Conservation (phyloP, 2,888 invertebrate species). For the Drosophila robusta region DNA sequence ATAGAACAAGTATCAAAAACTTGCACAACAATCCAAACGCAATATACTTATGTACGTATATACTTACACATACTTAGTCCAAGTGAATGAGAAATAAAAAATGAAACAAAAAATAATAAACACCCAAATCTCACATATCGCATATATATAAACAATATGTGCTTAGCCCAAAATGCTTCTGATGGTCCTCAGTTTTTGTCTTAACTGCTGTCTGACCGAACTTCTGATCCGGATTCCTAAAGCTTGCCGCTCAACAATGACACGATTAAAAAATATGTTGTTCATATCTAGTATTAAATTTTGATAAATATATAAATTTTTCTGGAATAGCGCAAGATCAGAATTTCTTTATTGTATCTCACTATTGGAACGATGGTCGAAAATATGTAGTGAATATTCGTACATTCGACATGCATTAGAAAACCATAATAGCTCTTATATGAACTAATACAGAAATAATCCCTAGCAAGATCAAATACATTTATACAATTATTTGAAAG, state of each 20-base stretch:
- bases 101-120: constrained; percentile 11
- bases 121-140: constrained; percentile 56
- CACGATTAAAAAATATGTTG: constrained; percentile 24
- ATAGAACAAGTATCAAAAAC: constrained; percentile 9
- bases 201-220: constrained; percentile 20
- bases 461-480: constrained; percentile 38
- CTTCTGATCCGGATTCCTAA: constrained; percentile 39
- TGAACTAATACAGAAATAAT: constrained; percentile 18
- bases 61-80: constrained; percentile 34
- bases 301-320: background rate
- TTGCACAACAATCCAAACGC: constrained; percentile 26
- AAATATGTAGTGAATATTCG: constrained; percentile 16
- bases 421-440: constrained; percentile 2
- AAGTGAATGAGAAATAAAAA: constrained; percentile 6
- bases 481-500: constrained; percentile 8
- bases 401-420: background rate
- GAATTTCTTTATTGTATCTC: constrained; percentile 4
- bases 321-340: constrained; percentile 10
- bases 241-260: constrained; percentile 12
- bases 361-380: constrained; percentile 21
- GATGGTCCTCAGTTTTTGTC: constrained; percentile 29
- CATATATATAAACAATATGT: constrained; percentile 50
- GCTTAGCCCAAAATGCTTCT: constrained; percentile 31
- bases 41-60: constrained; percentile 38
- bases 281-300: constrained; percentile 2